Conservation (phyloP, 2,888 invertebrate species). For the Gymnosoma rotundatum region DNA sequence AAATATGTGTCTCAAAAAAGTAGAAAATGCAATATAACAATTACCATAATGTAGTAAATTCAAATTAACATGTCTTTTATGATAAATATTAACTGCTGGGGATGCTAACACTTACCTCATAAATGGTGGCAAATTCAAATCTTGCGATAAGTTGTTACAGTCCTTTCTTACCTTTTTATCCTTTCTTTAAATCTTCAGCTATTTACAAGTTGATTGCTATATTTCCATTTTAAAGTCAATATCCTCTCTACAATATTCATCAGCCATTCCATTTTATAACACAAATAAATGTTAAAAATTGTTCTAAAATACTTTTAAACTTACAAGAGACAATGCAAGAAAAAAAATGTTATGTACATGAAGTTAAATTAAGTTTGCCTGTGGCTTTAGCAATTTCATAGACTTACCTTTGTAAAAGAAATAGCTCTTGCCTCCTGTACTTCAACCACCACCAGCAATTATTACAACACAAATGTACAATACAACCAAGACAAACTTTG, state of each 20-base stretch:
- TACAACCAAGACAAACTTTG: neutral
- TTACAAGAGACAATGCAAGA: constrained; percentile 5
- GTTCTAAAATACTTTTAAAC: neutral
- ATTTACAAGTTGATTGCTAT: neutral
- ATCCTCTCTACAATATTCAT: neutral
- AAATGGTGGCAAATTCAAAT: no score
- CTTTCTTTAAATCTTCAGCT: neutral
- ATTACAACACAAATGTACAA: neutral
- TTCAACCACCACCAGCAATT: neutral
- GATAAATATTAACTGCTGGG: no score
- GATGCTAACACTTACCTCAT: no score
- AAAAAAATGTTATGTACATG: constrained; percentile 43
- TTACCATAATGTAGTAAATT: no score
- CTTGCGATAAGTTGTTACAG: no score
- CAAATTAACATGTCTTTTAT: no score
- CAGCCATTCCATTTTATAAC: neutral
- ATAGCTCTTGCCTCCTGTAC: neutral
- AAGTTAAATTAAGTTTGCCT: constrained; percentile 67
- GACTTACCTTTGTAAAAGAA: constrained; percentile 55
- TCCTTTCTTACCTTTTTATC: neutral
- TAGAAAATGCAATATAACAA: no score
- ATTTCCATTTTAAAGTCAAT: neutral
- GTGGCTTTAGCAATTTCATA: constrained; percentile 47
- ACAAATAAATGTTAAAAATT: neutral
- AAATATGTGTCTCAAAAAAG: no score